Base-by-base conservation (phyloP, 2,888 invertebrate species). In the Bombylius major region DNA sequence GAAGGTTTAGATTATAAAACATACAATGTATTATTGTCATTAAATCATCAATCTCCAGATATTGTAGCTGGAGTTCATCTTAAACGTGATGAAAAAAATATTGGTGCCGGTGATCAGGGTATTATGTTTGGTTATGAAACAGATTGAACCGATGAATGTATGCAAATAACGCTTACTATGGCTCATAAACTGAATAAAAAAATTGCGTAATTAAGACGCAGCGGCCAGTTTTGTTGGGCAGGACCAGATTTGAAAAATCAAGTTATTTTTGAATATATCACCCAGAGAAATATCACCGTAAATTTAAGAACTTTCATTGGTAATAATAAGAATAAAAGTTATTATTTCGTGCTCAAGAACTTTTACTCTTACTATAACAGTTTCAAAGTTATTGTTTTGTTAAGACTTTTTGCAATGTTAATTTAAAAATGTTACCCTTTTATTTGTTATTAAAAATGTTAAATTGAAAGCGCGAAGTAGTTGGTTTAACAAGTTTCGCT, bases 1-100 rank as follows among this genome's bases (percentile, higher is more conserved):
- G 64, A 82, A 95, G 96, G 96, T 77, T 99, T 99, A 82, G 99
- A 99, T 86, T 94, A 92, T 87, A 97, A 97, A 84, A 97, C 96
- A 62, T 99, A 98, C 87, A 95, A 91, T 78, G 91, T 99, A 68
- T 83, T 99, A 77, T 84, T 98, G 76, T 96, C 95, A 58, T 80
- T 99, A 77, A 98, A 98, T 76, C 90, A 95, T 77, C 97, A 97
- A 78, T 92, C 92, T 64, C 89, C 92, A 63, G 88, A 97, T 78
- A 97, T 97, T 72, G 96, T 96, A 54, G 91, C 93, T 60, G 99
- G 98, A 65, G 98, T 99, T 69, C 98, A 99, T 80, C 84, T 89
- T 74, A 90, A 91, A 78, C 85, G 91, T 72, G 83, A 85, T 70
- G 93, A 93, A 66, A 95, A 96, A 70, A 92, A 94, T 78, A 87